These are phyloP conservation scores for Heloderma charlesbogerti DNA, from an alignment of 2,113 vertebrate genomes.

Conservation along the genomic window DNA sequence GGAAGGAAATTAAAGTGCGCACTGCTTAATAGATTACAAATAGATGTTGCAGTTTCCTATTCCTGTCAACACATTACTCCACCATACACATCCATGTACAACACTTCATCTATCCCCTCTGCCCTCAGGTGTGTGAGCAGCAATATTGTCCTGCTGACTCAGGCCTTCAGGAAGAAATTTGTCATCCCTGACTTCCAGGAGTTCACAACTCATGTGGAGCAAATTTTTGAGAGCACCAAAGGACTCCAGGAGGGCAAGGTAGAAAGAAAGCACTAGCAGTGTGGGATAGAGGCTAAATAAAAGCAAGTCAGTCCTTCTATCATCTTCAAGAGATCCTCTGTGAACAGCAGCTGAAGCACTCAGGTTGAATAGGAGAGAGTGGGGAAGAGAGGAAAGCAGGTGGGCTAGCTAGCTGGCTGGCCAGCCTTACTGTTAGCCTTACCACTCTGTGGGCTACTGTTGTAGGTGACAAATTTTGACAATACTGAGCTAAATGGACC, in stretches of 20 bases:
- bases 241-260: conserved; percentile 13
- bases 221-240: conserved; percentile 20
- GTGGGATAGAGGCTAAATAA: not conserved
- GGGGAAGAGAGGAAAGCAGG: not conserved
- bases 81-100: not conserved
- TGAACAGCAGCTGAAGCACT: no score
- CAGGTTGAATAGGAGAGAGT: not conserved
- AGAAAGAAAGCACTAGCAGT: not conserved
- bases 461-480: not conserved
- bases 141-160: conserved; percentile 30
- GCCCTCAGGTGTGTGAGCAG: conserved; percentile 24
- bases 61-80: no score
- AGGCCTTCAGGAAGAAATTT: conserved; percentile 30
- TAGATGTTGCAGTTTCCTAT: not conserved
- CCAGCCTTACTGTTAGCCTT: not conserved
- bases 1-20: not conserved
- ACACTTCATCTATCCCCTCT: not conserved
- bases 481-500: no score
- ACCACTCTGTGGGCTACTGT: not conserved
- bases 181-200: conserved; percentile 22
- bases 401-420: no score
- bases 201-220: conserved; percentile 2
- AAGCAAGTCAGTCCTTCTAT: not conserved
- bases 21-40: not conserved
- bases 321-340: not conserved